These are phyloP conservation scores for Brienomyrus longianalis DNA, from an alignment of 2,113 vertebrate genomes.

Conservation along the genomic window DNA sequence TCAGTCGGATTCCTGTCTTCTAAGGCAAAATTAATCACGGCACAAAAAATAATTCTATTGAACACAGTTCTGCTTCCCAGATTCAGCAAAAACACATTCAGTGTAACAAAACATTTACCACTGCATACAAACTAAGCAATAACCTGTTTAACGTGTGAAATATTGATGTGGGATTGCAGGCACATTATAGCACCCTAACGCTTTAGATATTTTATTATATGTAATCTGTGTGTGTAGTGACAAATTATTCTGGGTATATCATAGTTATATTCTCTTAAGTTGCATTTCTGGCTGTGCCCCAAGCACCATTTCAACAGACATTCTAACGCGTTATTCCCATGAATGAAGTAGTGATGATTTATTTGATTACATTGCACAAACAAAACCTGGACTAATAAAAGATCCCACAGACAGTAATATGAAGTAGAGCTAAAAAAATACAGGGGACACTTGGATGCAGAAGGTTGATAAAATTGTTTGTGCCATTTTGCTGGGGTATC, in stretches of 20 bases:
- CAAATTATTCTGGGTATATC: not conserved
- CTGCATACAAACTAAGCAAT: not conserved
- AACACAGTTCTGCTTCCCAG: not conserved
- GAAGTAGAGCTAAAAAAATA: not conserved
- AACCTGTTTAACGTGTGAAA: not conserved
- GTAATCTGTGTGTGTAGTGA: not conserved
- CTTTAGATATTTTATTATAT: not conserved
- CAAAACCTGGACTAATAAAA: not conserved
- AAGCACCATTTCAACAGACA: not conserved
- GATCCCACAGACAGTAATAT: no score
- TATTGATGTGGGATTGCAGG: not conserved
- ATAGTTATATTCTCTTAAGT: not conserved
- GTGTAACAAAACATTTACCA: not conserved
- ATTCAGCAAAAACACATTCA: not conserved
- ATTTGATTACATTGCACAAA: not conserved
- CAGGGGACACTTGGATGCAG: not conserved
- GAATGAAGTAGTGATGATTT: not conserved
- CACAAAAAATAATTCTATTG: not conserved
- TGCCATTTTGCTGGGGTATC: not conserved
- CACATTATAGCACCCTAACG: not conserved
- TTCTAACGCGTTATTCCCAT: not conserved
- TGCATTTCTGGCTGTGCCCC: not conserved
- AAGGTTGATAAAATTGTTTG: not conserved
- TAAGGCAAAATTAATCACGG: not conserved
- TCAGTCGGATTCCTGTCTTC: not conserved